Percentiles rank a stretch among this genome's conserved stretches.
These are phyloP conservation scores for Caenorhabditis panamensis DNA, from an alignment of 2,888 invertebrate genomes.

Conservation along the genomic window DNA sequence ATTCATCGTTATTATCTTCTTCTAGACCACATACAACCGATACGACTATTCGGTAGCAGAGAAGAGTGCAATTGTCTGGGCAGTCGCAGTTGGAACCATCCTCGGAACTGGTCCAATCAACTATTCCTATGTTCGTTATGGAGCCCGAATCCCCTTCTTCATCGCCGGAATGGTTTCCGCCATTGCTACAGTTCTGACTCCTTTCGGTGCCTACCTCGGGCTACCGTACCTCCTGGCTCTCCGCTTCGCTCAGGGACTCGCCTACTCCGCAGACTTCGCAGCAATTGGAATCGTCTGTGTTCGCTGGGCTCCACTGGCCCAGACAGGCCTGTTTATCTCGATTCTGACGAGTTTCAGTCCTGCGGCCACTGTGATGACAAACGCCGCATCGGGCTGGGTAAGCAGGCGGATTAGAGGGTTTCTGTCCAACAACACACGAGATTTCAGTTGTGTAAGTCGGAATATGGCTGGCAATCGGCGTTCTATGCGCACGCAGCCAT, in stretches of 20 bases:
- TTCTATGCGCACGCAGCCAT: slow-evolving; percentile 72
- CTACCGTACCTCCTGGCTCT: slow-evolving; percentile 61
- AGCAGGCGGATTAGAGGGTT: slow-evolving; percentile 32
- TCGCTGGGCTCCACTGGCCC: slow-evolving; percentile 76
- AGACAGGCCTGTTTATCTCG: slow-evolving; percentile 76
- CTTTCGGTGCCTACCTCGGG: slow-evolving; percentile 62
- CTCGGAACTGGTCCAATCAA: slow-evolving; percentile 76
- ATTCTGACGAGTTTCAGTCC: slow-evolving; percentile 77
- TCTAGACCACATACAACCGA: slow-evolving; percentile 66
- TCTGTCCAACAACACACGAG: no score
- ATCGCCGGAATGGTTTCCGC: slow-evolving; percentile 68
- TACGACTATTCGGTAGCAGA: slow-evolving; percentile 71
- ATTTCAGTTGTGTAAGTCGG: slow-evolving; percentile 69
- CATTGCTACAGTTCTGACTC: slow-evolving; percentile 64
- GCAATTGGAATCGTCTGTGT: slow-evolving; percentile 72
- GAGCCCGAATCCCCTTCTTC: slow-evolving; percentile 73
- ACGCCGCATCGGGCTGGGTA: slow-evolving; percentile 75
- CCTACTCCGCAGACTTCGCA: slow-evolving; percentile 72
- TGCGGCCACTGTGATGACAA: slow-evolving; percentile 73
- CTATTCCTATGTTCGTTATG: slow-evolving; percentile 71
- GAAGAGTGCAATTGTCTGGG: slow-evolving; percentile 73
- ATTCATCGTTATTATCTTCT: no score
- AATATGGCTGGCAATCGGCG: slow-evolving; percentile 76
- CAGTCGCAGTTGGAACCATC: slow-evolving; percentile 74
- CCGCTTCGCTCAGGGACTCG: slow-evolving; percentile 70